These are phyloP conservation scores for Melolontha melolontha DNA, from an alignment of 2,888 invertebrate genomes.

Conservation along the genomic window DNA sequence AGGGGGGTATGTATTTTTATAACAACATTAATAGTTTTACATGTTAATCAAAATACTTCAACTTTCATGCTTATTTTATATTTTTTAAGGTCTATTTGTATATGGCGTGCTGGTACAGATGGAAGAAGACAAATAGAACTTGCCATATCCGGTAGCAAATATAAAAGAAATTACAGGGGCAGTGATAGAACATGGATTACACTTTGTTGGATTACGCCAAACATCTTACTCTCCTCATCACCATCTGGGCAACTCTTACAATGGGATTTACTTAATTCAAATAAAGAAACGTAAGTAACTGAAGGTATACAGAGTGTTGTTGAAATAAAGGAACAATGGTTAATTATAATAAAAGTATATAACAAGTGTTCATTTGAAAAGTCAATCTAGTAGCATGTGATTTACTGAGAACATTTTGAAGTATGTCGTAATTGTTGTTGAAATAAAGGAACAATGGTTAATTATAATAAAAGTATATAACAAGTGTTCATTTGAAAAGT, in stretches of 20 bases:
- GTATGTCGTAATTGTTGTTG: too few relatives aligned
- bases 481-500: too few relatives aligned
- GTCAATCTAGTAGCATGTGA: too few relatives aligned
- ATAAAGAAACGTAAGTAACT: slow-evolving; percentile 49
- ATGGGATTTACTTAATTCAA: slow-evolving; percentile 68
- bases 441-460: too few relatives aligned
- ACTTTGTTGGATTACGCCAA: slow-evolving; percentile 73
- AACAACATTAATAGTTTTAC: background rate
- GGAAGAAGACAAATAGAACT: slow-evolving; percentile 66
- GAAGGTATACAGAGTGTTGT: too few relatives aligned
- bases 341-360: slow-evolving; percentile 1
- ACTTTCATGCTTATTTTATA: slow-evolving; percentile 50
- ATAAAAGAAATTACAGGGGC: slow-evolving; percentile 55
- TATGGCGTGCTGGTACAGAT: slow-evolving; percentile 77
- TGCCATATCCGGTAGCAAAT: slow-evolving; percentile 48
- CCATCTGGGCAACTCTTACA: slow-evolving; percentile 72
- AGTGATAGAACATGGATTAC: slow-evolving; percentile 64
- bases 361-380: background rate
- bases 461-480: too few relatives aligned
- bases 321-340: too few relatives aligned
- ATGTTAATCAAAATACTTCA: background rate
- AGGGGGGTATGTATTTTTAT: slow-evolving; percentile 69
- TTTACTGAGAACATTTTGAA: too few relatives aligned
- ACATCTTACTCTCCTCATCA: slow-evolving; percentile 70
- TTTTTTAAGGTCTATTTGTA: slow-evolving; percentile 68